These are phyloP conservation scores for Meghimatium bilineatum DNA, from an alignment of 2,888 invertebrate species.

Conservation along the genomic window DNA sequence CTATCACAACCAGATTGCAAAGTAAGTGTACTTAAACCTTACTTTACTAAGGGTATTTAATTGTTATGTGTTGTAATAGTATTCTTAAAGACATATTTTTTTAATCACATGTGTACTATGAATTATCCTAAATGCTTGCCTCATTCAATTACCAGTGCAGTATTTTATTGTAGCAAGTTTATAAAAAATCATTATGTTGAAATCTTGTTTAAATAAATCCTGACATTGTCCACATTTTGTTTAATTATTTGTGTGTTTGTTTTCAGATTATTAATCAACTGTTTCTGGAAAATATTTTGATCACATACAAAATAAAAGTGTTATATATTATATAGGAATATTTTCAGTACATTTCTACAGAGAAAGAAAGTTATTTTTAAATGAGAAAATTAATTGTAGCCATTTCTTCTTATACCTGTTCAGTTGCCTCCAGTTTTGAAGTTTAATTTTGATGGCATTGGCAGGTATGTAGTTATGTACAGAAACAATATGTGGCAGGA, in stretches of 20 bases:
- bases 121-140: too few relatives aligned
- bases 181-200: too few relatives aligned
- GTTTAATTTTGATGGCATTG: constrained; percentile 72
- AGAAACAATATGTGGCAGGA: constrained; percentile 76
- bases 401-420: constrained; percentile 71
- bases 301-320: neutral
- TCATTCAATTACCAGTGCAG: too few relatives aligned
- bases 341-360: neutral
- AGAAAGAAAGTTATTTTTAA: neutral
- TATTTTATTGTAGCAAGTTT: too few relatives aligned
- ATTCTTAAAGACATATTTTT: too few relatives aligned
- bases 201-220: neutral
- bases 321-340: neutral
- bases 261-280: too few relatives aligned
- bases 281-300: neutral
- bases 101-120: too few relatives aligned
- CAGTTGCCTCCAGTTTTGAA: constrained; percentile 77
- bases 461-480: constrained; percentile 76
- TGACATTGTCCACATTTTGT: neutral
- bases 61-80: too few relatives aligned
- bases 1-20: too few relatives aligned
- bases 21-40: too few relatives aligned
- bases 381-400: neutral
- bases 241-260: too few relatives aligned
- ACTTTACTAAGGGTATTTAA: too few relatives aligned